Evolutionary conservation across 2,888 invertebrate genomes (phyloP).

Genomic region (Parelbella ahira): DNA sequence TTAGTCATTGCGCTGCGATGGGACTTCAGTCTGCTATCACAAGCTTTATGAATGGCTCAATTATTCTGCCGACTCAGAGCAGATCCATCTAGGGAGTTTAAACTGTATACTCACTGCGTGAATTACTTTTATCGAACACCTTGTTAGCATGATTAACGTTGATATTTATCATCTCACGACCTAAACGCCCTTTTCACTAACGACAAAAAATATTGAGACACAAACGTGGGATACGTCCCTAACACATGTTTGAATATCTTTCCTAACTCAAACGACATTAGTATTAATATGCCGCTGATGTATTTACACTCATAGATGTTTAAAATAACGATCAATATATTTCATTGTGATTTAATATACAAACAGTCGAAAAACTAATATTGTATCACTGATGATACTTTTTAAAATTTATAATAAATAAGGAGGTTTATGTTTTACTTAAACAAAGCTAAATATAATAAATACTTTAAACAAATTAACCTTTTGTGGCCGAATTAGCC

Average conservation of each 20-base stretch:
- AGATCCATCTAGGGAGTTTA: conserved; percentile 45
- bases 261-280: conserved; percentile 36
- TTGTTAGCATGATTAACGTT: conserved; percentile 26
- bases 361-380: conserved; percentile 10
- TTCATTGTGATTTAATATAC: conserved; percentile 48
- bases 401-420: conserved; percentile 5
- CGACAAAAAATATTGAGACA: conserved; percentile 15
- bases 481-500: conserved; percentile 53
- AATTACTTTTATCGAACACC: conserved; percentile 34
- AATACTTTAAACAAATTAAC: conserved; percentile 40
- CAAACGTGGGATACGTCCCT: conserved; percentile 36
- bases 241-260: conserved; percentile 46
- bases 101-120: conserved; percentile 35
- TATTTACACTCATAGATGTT: conserved; percentile 58
- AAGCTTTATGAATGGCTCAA: conserved; percentile 79
- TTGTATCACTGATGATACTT: no score
- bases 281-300: conserved; percentile 67
- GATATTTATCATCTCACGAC: conserved; percentile 26
- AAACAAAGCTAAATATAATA: neutral
- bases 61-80: conserved; percentile 68
- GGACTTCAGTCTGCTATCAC: conserved; percentile 63
- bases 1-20: conserved; percentile 73
- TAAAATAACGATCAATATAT: conserved; percentile 61
- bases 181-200: neutral
- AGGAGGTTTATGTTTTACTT: neutral